Evolutionary conservation across 2,113 vertebrate species (phyloP).

Genomic region (Sigmodon hispidus): DNA sequence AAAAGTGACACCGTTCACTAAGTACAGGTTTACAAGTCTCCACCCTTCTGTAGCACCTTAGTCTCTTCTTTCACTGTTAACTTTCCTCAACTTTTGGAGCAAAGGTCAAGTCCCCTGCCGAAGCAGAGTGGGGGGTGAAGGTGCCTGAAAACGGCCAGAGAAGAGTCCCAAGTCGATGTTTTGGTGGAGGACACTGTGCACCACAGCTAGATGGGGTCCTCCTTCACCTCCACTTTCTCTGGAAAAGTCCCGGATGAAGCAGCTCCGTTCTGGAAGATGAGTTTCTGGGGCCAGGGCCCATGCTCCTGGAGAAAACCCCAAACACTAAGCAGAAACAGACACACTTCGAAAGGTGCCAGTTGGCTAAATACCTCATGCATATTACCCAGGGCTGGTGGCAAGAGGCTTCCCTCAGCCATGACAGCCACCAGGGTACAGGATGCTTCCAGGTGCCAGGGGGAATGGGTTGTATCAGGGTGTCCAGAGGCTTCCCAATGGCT

Average conservation of each 20-base stretch:
- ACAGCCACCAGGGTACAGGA: constrained; percentile 93
- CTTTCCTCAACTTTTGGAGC: not conserved
- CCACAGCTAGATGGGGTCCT: constrained; percentile 90
- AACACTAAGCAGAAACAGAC: constrained; percentile 92
- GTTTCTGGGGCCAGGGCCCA: constrained; percentile 94
- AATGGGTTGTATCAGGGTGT: constrained; percentile 86
- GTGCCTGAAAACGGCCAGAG: constrained; percentile 92
- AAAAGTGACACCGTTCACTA: constrained; percentile 54
- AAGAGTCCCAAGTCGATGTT: constrained; percentile 94
- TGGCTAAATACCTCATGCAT: constrained; percentile 94
- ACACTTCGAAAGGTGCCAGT: constrained; percentile 93
- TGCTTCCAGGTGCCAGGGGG: constrained; percentile 93
- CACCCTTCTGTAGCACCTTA: not conserved
- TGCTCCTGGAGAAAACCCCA: constrained; percentile 96
- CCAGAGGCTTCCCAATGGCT: constrained; percentile 94
- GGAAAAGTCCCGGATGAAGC: constrained; percentile 93
- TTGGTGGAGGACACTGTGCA: constrained; percentile 95
- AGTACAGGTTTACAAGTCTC: not conserved
- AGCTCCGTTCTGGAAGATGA: constrained; percentile 91
- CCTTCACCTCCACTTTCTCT: constrained; percentile 89
- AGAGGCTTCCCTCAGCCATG: constrained; percentile 94
- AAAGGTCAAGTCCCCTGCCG: constrained; percentile 64
- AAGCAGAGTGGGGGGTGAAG: constrained; percentile 52
- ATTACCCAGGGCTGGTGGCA: constrained; percentile 93
- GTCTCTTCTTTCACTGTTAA: not conserved